These are phyloP conservation scores for Agrypnia vestita DNA, from an alignment of 1,140 invertebrate genomes.

Conservation along the genomic window DNA sequence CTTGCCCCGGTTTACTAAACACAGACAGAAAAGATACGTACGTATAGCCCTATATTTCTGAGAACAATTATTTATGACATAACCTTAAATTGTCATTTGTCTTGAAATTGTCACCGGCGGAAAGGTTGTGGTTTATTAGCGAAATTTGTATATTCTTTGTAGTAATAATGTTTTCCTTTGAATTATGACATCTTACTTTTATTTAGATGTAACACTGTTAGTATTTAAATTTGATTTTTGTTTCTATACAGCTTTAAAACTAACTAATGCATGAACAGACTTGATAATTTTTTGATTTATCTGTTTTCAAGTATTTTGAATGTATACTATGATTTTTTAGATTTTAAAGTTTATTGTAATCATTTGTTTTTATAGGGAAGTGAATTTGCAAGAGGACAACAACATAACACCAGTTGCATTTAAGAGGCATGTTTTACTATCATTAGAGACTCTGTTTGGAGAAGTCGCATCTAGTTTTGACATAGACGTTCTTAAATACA, in stretches of 20 bases:
- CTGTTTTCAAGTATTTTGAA: neutral
- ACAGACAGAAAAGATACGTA: no score
- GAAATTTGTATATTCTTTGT: neutral
- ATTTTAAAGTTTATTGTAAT: slow-evolving; percentile 15
- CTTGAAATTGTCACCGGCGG: slow-evolving; percentile 19
- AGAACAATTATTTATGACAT: neutral
- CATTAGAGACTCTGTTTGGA: slow-evolving; percentile 74
- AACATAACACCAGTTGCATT: slow-evolving; percentile 71
- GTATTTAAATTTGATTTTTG: slow-evolving; percentile 58
- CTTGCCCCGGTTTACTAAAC: no score
- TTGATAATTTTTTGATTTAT: slow-evolving; percentile 1
- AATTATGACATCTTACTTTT: slow-evolving; percentile 64
- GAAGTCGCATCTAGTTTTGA: slow-evolving; percentile 72
- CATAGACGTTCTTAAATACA: slow-evolving; percentile 77
- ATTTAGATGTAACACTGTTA: slow-evolving; percentile 69
- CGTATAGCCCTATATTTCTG: no score
- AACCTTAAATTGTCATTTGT: slow-evolving; percentile 36
- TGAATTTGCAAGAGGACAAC: slow-evolving; percentile 65
- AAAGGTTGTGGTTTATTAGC: slow-evolving; percentile 17
- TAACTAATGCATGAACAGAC: neutral
- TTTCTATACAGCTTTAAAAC: slow-evolving; percentile 8
- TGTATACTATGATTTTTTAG: neutral
- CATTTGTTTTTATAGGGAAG: slow-evolving; percentile 69
- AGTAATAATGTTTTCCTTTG: slow-evolving; percentile 34
- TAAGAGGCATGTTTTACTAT: slow-evolving; percentile 75